phyloP scores from a whole-genome alignment of 1,140 invertebrate genomes.

The Druon quercuslanigerum region DNA sequence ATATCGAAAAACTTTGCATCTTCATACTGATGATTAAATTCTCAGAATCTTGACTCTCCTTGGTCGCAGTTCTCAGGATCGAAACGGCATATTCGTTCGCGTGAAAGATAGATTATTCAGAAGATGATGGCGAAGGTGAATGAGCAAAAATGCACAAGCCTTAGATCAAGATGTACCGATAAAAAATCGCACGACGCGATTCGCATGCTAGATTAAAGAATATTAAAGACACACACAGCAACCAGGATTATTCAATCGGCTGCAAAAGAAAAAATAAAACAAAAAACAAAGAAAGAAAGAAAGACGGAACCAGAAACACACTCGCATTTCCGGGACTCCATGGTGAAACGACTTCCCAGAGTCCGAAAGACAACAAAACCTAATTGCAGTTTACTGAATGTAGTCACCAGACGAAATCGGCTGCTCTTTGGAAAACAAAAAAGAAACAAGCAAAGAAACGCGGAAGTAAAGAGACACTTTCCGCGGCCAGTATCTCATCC shows the following conservation, averaged over 20 bases:
- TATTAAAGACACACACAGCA: slow-evolving; percentile 33
- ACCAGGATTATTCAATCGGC: background rate
- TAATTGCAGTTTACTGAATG: background rate
- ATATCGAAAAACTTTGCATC: slow-evolving; percentile 6
- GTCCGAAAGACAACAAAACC: slow-evolving; percentile 34
- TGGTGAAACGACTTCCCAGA: slow-evolving; percentile 27
- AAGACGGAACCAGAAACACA: background rate
- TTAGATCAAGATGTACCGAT: slow-evolving; percentile 22
- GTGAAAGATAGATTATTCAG: slow-evolving; percentile 30
- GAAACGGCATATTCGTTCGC: slow-evolving; percentile 24
- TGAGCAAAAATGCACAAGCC: slow-evolving; percentile 6
- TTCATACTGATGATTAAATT: slow-evolving; percentile 14
- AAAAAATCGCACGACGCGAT: slow-evolving; percentile 25
- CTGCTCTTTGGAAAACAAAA: background rate
- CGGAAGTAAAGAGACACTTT: background rate
- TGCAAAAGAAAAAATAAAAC: too few species aligned
- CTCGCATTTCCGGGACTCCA: slow-evolving; percentile 28
- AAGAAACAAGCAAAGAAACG: background rate
- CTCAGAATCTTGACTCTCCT: slow-evolving; percentile 18
- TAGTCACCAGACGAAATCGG: slow-evolving; percentile 9
- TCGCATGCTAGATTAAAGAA: slow-evolving; percentile 15
- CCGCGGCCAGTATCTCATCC: background rate
- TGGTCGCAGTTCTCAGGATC: slow-evolving; percentile 20
- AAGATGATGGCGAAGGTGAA: slow-evolving; percentile 25
- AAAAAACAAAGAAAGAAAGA: too few species aligned